Conservation (phyloP, 2,113 vertebrate genomes). For the Cavia aperea region DNA sequence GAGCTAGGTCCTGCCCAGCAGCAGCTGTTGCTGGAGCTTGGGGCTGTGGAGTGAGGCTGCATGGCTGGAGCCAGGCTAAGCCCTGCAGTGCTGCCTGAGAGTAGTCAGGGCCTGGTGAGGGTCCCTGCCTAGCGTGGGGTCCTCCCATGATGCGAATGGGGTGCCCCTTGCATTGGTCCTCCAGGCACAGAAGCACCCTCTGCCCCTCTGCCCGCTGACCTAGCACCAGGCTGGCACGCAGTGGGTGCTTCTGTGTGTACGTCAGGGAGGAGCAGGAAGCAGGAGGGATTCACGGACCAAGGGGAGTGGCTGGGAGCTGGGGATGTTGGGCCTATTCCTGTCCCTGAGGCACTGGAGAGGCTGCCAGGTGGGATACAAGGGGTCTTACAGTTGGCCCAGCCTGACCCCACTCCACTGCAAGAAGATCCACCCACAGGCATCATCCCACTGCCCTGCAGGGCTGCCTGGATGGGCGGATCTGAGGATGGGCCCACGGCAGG, state of each 20-base stretch:
- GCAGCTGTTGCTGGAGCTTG: not conserved
- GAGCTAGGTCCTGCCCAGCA: not conserved
- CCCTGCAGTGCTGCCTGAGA: not conserved
- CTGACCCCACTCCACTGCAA: not conserved
- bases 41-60: not conserved
- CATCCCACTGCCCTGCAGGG: rapidly evolving
- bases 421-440: not conserved
- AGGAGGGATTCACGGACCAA: not conserved
- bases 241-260: rapidly evolving
- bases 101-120: not conserved
- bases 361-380: not conserved
- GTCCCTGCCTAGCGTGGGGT: not conserved
- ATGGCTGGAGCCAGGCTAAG: not conserved
- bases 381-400: not conserved
- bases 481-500: not conserved
- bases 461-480: not conserved
- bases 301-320: not conserved
- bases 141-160: no score
- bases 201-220: rapidly evolving
- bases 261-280: not conserved
- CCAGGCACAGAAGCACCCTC: not conserved
- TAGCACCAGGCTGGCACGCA: rapidly evolving
- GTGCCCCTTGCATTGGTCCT: rapidly evolving
- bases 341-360: not conserved
- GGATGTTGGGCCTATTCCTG: not conserved